A percentile compares a stretch with the other conserved stretches of the same genome.
Conservation (phyloP, 2,888 invertebrate species). For the Tyria jacobaeae region DNA sequence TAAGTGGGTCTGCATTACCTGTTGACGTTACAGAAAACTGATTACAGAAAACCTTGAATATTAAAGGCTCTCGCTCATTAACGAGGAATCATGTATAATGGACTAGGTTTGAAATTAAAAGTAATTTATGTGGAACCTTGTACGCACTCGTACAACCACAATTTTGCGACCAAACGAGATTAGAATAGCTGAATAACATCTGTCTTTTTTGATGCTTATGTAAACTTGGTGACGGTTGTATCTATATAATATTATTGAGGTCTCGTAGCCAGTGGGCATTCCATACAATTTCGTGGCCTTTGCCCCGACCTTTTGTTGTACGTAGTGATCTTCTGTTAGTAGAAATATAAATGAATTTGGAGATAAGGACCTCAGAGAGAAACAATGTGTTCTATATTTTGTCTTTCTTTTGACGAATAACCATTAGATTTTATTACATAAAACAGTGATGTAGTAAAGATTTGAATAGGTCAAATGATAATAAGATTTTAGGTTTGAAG, state of each 20-base stretch:
- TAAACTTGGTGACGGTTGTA: conserved; percentile 30
- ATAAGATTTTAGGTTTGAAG: too few relatives aligned
- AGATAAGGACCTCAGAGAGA: conserved; percentile 22
- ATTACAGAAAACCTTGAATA: conserved; percentile 59
- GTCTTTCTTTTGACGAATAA: background rate
- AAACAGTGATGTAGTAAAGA: too few relatives aligned
- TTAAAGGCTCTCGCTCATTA: conserved; percentile 57
- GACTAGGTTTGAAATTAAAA: conserved; percentile 61
- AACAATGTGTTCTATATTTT: conserved; percentile 18
- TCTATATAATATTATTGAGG: conserved; percentile 26
- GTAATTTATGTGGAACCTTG: conserved; percentile 54
- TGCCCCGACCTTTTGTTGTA: conserved; percentile 32
- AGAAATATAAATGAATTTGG: conserved; percentile 26
- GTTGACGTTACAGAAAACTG: conserved; percentile 42
- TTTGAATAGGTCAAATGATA: too few relatives aligned
- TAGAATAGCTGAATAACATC: conserved; percentile 26
- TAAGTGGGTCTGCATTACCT: conserved; percentile 47
- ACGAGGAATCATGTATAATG: conserved; percentile 56
- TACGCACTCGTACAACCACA: conserved; percentile 26
- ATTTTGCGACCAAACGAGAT: conserved; percentile 16
- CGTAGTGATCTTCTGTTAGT: conserved; percentile 20
- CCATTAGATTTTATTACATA: too few relatives aligned
- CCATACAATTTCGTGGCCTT: conserved; percentile 36
- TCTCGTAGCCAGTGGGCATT: conserved; percentile 39
- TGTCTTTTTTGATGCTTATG: conserved; percentile 39